Base-by-base conservation (phyloP, 2,797 vertebrate species). In the Neopelma chrysocephalum region DNA sequence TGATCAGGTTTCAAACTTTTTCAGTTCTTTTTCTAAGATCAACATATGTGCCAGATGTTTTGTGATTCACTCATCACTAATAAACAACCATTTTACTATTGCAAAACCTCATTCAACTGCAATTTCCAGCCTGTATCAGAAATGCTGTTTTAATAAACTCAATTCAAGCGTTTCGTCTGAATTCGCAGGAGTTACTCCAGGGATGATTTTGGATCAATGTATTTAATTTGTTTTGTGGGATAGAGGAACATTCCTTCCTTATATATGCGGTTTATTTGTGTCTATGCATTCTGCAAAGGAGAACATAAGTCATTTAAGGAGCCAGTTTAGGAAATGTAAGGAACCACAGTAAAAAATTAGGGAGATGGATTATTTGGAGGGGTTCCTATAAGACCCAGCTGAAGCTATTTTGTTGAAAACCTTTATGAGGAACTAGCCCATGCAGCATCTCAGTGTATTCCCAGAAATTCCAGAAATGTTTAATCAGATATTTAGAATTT, bases 391-490 rank as follows among this genome's bases (percentile, higher is more conserved):
- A 92, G 51, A 34, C 58, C 69, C 38, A 77, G 12, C n/a, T 90
- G 75, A 90, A 96, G 51, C 51, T 91, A 78, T 94, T 88, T 91
- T 93, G 58, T 65, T 95, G 85, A 93, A 93, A 95, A 89, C 32
- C 32, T 43, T 91, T 69, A 68, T 60, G 78, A 85, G 88, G 75
- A 82, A 80, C 70, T 58, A 87, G 78, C 48, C 78, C 77, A 50
- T 93, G 83, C 56, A 84, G 60, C 50, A 92, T 77, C 80, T 87
- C 81, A 34, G 0, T 38, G n/a, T 45, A 89, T 90, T 96, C 95
- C 94, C 87, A 94, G 90, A 97, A 97, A 95, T 92, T 93, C 84
- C 92, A 91, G 82, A 96, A 94, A 93, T 80, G 83, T 89, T 96
- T 94, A 90, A 93, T 94, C 94, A 89, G 91, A 94, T 94, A 94